Evolutionary conservation across 2,888 invertebrate species (phyloP), one percentile per base, ranked within the genome.

Genomic region (Molanna angustata): DNA sequence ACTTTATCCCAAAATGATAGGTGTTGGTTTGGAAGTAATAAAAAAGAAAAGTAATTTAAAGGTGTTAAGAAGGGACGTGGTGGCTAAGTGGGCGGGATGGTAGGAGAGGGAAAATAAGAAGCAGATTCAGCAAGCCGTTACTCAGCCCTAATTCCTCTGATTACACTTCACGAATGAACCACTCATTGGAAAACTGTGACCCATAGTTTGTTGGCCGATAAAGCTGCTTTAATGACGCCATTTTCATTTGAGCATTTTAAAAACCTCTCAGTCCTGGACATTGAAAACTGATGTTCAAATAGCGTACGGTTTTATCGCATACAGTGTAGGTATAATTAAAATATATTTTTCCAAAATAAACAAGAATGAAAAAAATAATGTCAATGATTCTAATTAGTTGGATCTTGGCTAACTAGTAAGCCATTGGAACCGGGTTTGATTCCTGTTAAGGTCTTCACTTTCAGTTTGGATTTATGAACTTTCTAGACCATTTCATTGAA

Each of bases 61-160:
- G 55, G 52, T 58, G 54, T 46, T 35, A 47, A 51, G 51, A 33
- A 33, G 22, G 31, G 49, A n/a, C n/a, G 19, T 41, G 31, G 19
- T 31, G 49, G 19, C 41, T 16, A 33, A 18, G 45, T 22, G 27
- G 46, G 31, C 18, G 19, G n/a, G 47, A 42, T 13, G 39, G 33
- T 33, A 22, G 52, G 35, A 40, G 47, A 27, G 37, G 47, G 42
- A 19, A 31, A 37, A 47, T 16, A 40, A 35, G 31, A 31, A 43
- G 55, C 57, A 49, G 52, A 54, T 51, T 58, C 58, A 58, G 58
- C 55, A 56, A 47, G 46, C 53, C 58, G 55, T 58, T 58, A 58
- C 53, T 58, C 58, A 58, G 58, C 52, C 52, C 58, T 58, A 58
- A 58, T 58, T 58, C 58, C 53, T 52, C 57, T 58, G 55, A 55